phyloP scores from a whole-genome alignment of 2,113 vertebrate species.

The Machaerirhynchus nigripectus region DNA sequence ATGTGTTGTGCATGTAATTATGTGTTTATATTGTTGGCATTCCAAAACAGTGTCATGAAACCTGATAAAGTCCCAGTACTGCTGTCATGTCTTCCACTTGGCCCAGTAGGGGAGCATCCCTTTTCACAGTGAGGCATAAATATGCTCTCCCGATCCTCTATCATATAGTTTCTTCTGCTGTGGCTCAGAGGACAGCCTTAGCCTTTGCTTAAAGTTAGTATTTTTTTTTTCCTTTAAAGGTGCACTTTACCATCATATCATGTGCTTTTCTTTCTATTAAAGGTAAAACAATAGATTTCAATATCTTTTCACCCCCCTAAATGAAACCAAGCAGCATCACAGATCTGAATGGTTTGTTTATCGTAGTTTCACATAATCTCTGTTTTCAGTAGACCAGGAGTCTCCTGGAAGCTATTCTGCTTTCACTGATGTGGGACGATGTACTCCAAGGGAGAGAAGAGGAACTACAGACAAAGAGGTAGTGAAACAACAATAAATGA shows the following conservation, averaged over 20 bases:
- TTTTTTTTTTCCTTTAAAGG: not conserved
- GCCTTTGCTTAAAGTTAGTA: not conserved
- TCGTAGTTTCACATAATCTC: not conserved
- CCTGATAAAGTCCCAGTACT: not conserved
- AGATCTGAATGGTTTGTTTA: not conserved
- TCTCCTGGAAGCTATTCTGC: constrained; percentile 82
- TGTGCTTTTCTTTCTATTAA: not conserved
- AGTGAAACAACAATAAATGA: constrained; percentile 21
- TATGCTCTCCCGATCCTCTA: not conserved
- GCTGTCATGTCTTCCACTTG: not conserved
- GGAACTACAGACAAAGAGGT: constrained; percentile 91
- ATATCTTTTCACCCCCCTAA: not conserved
- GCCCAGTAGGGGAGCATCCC: not conserved
- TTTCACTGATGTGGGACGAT: constrained; percentile 81
- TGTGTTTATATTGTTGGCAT: not conserved
- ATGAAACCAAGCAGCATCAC: not conserved
- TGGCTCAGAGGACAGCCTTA: not conserved
- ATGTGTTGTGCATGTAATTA: constrained; percentile 18
- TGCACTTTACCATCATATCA: not conserved
- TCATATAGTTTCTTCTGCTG: not conserved
- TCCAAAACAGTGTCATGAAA: not conserved
- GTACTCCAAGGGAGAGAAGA: constrained; percentile 83
- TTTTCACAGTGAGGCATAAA: not conserved
- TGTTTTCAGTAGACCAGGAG: constrained; percentile 85
- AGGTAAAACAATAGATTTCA: not conserved